A percentile compares a stretch with the other conserved stretches of the same genome.
These are phyloP conservation scores for Philereme transversata DNA, from an alignment of 2,888 invertebrate genomes.

Conservation along the genomic window DNA sequence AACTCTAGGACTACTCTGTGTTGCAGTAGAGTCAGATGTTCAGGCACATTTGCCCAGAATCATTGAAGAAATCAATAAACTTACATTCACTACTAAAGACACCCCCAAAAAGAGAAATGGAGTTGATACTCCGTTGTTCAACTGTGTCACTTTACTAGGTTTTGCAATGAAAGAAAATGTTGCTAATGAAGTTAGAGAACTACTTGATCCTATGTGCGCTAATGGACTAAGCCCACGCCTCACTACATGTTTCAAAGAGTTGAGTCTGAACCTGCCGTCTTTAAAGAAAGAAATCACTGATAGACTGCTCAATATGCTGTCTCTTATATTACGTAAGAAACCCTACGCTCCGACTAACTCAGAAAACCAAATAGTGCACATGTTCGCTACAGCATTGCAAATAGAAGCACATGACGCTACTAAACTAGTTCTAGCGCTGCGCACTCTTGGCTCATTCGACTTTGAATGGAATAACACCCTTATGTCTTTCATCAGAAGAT, in stretches of 20 bases:
- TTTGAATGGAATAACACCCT: slow-evolving; percentile 95
- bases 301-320: slow-evolving; percentile 95
- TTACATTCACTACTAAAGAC: slow-evolving; percentile 90
- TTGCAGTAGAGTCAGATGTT: slow-evolving; percentile 93
- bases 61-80: slow-evolving; percentile 90
- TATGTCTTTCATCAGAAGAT: slow-evolving; percentile 95
- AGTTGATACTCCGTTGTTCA: slow-evolving; percentile 94
- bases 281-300: slow-evolving; percentile 96
- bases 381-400: slow-evolving; percentile 67
- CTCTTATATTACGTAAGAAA: slow-evolving; percentile 94
- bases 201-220: slow-evolving; percentile 95
- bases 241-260: slow-evolving; percentile 95
- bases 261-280: slow-evolving; percentile 94
- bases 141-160: slow-evolving; percentile 96
- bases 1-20: slow-evolving; percentile 95
- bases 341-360: slow-evolving; percentile 87
- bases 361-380: slow-evolving; percentile 71
- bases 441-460: slow-evolving; percentile 95
- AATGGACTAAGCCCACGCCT: slow-evolving; percentile 95
- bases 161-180: slow-evolving; percentile 93
- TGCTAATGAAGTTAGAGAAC: slow-evolving; percentile 90
- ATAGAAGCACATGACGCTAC: slow-evolving; percentile 89
- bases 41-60: slow-evolving; percentile 91
- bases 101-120: slow-evolving; percentile 89
- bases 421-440: slow-evolving; percentile 95